Conservation (phyloP, 1,140 invertebrate genomes). For the Solenopsis fugax region DNA sequence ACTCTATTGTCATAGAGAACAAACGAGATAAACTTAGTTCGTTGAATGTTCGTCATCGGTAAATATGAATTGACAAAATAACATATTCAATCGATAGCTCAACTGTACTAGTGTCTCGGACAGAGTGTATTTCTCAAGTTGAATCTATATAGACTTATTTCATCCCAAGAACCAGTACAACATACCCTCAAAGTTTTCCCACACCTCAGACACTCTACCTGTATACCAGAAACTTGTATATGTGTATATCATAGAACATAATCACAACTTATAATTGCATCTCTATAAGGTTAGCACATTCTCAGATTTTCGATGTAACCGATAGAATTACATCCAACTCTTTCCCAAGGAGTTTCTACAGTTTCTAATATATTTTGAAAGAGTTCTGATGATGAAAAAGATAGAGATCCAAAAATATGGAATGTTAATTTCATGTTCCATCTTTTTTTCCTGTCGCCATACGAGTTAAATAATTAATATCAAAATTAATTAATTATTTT, state of each 20-base stretch:
- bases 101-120: not conserved
- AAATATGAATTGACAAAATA: slow-evolving; percentile 17
- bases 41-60: not conserved
- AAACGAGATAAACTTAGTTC: not conserved
- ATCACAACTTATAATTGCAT: slow-evolving; percentile 49
- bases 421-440: not conserved
- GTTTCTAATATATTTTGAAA: not conserved
- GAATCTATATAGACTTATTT: slow-evolving; percentile 37
- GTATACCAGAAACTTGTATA: not conserved
- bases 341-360: not conserved
- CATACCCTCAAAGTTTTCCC: slow-evolving; percentile 9
- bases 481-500: not conserved
- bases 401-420: not conserved
- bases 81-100: not conserved
- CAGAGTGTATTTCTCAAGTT: slow-evolving; percentile 15
- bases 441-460: not conserved
- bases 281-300: not conserved
- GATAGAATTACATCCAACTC: not conserved
- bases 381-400: not conserved
- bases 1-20: not conserved
- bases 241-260: not conserved
- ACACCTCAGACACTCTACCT: slow-evolving; percentile 3
- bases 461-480: not conserved
- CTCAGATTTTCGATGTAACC: not conserved
- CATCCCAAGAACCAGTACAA: slow-evolving; percentile 1